These are phyloP conservation scores for Stegostoma tigrinum DNA, from an alignment of 2,113 vertebrate genomes.

Conservation along the genomic window DNA sequence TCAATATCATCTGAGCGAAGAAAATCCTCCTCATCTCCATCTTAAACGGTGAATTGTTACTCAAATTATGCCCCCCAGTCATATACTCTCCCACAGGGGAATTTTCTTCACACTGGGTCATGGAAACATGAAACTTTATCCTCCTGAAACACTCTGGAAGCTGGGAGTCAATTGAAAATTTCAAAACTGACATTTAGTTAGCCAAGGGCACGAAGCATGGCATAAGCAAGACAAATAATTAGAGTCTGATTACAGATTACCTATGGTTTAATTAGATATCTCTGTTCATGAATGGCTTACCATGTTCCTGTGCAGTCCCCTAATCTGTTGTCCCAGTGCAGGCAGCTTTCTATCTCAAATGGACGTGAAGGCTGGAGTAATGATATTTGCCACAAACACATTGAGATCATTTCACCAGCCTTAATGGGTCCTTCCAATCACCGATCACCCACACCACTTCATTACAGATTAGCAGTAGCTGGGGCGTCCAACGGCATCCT, in stretches of 20 bases:
- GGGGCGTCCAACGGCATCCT: not conserved
- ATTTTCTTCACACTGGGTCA: not conserved
- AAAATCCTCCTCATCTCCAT: too few relatives aligned
- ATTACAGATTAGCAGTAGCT: not conserved
- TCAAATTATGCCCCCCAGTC: too few relatives aligned
- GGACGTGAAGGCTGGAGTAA: not conserved
- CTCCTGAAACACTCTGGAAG: not conserved
- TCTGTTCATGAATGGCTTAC: not conserved
- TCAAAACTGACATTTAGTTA: not conserved
- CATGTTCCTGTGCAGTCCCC: not conserved
- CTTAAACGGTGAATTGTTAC: too few relatives aligned
- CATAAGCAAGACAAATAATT: not conserved
- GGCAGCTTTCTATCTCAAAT: not conserved
- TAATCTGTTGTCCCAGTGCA: not conserved
- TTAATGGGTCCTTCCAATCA: not conserved
- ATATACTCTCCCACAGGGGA: too few relatives aligned
- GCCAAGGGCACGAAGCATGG: not conserved
- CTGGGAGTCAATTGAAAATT: not conserved
- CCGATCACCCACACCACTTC: not conserved
- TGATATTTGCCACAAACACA: not conserved
- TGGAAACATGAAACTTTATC: not conserved
- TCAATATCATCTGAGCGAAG: too few relatives aligned
- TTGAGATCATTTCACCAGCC: not conserved
- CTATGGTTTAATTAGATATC: not conserved
- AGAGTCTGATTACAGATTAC: not conserved